These are phyloP conservation scores for Alloscopus bannaensis DNA, from an alignment of 2,888 invertebrate genomes.

Conservation along the genomic window DNA sequence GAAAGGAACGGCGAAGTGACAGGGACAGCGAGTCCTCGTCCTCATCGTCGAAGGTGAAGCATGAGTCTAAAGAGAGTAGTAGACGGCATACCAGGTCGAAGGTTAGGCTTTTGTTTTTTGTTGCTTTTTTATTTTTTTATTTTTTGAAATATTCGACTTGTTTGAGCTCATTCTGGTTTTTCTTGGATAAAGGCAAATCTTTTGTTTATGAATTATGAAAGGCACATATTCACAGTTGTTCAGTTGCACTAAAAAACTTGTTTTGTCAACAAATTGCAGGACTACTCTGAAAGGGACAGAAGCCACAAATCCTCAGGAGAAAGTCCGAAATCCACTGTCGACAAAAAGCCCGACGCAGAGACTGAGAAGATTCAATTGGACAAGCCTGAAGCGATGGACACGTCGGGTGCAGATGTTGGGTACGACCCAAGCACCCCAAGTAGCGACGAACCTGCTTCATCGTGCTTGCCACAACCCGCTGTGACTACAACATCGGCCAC, in stretches of 20 bases:
- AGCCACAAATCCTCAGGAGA: conserved; percentile 53
- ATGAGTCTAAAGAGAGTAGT: conserved; percentile 14
- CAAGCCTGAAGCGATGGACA: too few species aligned
- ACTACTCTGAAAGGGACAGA: conserved; percentile 36
- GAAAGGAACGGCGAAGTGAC: neutral
- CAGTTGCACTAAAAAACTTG: too few species aligned
- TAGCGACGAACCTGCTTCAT: too few species aligned
- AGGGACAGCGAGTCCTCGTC: conserved; percentile 9
- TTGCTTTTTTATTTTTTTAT: conserved; percentile 24
- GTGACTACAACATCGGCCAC: conserved; percentile 16
- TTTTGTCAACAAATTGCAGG: conserved; percentile 25
- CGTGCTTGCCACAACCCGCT: neutral
- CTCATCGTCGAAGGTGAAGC: conserved; percentile 10
- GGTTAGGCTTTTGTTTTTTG: conserved; percentile 36
- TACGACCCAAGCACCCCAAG: too few species aligned
- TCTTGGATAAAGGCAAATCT: neutral
- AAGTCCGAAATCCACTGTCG: conserved; percentile 70
- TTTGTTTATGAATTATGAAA: too few species aligned
- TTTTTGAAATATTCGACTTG: conserved; percentile 8
- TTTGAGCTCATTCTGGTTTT: conserved; percentile 15
- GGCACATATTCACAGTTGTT: too few species aligned
- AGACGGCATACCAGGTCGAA: conserved; percentile 44
- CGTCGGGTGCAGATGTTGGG: too few species aligned
- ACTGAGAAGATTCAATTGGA: conserved; percentile 15
- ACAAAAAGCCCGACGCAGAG: conserved; percentile 72